Evolutionary conservation across 2,113 vertebrate species (phyloP), one percentile per base, ranked within the genome.

Genomic region (Heterotis niloticus): DNA sequence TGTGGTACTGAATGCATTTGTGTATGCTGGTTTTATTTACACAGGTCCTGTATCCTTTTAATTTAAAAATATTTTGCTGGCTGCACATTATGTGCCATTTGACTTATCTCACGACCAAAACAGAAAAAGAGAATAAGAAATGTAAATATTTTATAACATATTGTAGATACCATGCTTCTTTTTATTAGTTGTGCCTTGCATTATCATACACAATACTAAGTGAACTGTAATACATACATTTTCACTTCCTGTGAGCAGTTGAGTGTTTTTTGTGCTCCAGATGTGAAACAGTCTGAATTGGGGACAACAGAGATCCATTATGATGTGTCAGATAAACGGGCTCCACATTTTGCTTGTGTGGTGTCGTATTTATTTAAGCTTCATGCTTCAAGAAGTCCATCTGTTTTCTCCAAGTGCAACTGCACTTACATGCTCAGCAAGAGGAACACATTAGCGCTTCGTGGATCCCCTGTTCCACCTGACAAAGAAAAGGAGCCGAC

Each of bases 1-100:
- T 89, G 91, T 92, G 93, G 94, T 95, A 94, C 90, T 92, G 93
- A 85, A 85, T 92, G 75, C 74, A 87, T 88, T 92, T 91, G 88
- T 93, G 89, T 86, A 86, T 87, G 52, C 88, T 84, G 87, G 24
- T 77, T 78, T 79, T 86, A 91, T 88, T 84, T 82, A 81, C 81
- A 82, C 84, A 87, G 66, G 28, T 64, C 56, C 44, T 57, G 59
- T 51, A 76, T 18, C 24, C 20, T 84, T 85, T 88, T 83, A 88
- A 78, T 81, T 67, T 81, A 87, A 79, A 34, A 76, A 82, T 84
- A 87, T 79, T 80, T 80, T 84, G 88, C 90, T 88, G 83, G 34
- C 81, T 88, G 79, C 92, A 87, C 83, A 86, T 23, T 92, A 90
- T 91, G 88, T 92, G 89, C 85, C 87, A 88, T 85, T 86, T 82